Evolutionary conservation across 2,888 invertebrate species (phyloP).

Genomic region (Hirtodrosophila confusa): DNA sequence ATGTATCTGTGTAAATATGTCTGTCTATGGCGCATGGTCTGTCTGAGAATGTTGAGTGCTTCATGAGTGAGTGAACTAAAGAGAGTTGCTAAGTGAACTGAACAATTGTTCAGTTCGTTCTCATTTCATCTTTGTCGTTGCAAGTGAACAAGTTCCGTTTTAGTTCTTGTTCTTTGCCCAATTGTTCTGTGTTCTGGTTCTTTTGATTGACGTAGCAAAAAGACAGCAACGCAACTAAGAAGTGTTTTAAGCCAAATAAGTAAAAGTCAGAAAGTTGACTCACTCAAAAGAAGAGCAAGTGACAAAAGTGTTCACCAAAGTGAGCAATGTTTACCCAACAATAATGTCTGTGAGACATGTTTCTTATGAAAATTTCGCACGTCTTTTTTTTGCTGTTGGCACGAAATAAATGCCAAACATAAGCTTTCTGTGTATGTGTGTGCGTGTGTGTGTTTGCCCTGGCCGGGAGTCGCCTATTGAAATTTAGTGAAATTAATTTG

Average conservation of each 20-base stretch:
- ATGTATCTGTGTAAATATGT: conserved; percentile 21
- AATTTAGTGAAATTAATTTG: conserved; percentile 62
- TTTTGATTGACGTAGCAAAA: too few relatives aligned
- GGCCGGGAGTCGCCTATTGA: conserved; percentile 31
- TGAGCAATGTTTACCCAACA: not conserved
- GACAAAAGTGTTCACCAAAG: not conserved
- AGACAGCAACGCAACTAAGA: too few relatives aligned
- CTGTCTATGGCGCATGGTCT: conserved; percentile 31
- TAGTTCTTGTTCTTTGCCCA: too few relatives aligned
- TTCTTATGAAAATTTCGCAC: conserved; percentile 46
- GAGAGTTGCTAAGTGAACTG: too few relatives aligned
- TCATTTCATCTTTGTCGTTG: too few relatives aligned
- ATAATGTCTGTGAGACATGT: conserved; percentile 32
- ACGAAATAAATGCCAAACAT: conserved; percentile 48
- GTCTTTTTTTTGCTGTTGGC: conserved; percentile 28
- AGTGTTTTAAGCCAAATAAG: too few relatives aligned
- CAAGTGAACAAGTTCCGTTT: too few relatives aligned
- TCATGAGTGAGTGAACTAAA: too few relatives aligned
- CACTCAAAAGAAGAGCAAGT: too few relatives aligned
- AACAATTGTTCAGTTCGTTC: too few relatives aligned
- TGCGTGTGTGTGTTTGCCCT: not conserved
- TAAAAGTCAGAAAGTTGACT: too few relatives aligned
- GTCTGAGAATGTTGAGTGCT: not conserved
- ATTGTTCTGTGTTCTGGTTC: too few relatives aligned
- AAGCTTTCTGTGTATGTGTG: conserved; percentile 17